Percentiles rank a stretch among this genome's conserved stretches.
These are phyloP conservation scores for Carcharodon carcharias DNA, from an alignment of 2,797 vertebrate genomes.

Conservation along the genomic window DNA sequence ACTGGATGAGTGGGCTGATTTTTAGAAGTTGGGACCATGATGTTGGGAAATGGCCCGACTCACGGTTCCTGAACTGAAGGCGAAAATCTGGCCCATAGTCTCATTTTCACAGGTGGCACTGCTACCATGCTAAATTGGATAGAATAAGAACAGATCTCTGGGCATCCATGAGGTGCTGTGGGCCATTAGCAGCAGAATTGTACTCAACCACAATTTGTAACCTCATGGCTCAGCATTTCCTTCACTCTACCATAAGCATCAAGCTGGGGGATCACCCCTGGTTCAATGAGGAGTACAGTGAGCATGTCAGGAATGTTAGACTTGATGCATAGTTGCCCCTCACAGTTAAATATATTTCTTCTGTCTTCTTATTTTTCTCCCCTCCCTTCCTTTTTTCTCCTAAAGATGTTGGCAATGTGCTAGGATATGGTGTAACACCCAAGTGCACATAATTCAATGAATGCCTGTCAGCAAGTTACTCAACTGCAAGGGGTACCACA, in stretches of 20 bases:
- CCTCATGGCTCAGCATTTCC: not conserved
- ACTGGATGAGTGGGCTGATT: too few species aligned
- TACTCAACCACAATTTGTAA: not conserved
- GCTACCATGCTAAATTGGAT: too few species aligned
- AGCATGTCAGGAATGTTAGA: not conserved
- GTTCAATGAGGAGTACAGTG: not conserved
- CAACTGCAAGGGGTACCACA: not conserved
- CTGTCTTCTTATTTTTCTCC: not conserved
- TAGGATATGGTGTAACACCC: not conserved
- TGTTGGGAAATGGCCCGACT: too few species aligned
- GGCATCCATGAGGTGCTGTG: not conserved
- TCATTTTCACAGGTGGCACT: too few species aligned
- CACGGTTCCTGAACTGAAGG: too few species aligned
- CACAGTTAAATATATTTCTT: not conserved
- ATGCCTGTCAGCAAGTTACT: not conserved
- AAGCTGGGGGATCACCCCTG: not conserved
- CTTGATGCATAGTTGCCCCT: not conserved
- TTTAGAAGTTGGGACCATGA: too few species aligned
- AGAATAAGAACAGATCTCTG: not conserved
- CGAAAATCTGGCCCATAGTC: not conserved
- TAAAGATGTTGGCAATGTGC: not conserved
- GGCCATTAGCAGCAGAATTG: not conserved
- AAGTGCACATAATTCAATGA: not conserved
- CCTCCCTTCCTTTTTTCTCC: not conserved
- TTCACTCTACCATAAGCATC: not conserved